Conservation (phyloP, 1,140 invertebrate species). For the Meloidogyne chitwoodi region DNA sequence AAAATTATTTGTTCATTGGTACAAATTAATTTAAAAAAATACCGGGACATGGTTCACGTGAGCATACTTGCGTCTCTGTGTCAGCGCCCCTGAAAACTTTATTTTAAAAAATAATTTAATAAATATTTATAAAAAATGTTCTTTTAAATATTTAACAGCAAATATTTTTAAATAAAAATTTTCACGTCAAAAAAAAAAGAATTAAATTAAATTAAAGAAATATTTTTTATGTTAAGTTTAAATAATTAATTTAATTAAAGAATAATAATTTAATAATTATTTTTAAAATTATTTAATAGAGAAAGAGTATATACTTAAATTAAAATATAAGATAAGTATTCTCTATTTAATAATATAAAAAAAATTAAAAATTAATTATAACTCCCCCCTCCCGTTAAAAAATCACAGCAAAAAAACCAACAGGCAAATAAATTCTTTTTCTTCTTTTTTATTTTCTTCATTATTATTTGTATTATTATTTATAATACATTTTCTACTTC, state of each 20-base stretch:
- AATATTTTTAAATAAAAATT: background rate
- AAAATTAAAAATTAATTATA: no score
- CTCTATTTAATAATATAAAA: no score
- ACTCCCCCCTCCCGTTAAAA: background rate
- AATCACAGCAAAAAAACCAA: background rate
- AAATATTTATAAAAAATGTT: background rate
- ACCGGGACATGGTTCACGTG: background rate
- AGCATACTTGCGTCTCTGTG: background rate
- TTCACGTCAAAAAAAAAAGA: no score
- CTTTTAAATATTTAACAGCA: background rate
- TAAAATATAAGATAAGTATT: no score
- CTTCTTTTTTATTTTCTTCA: background rate
- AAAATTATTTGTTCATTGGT: conserved; percentile 48
- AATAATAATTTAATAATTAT: no score
- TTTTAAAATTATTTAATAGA: no score
- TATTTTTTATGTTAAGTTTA: no score
- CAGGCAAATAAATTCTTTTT: background rate
- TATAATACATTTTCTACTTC: conserved; percentile 40
- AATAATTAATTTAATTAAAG: no score
- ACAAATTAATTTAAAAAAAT: conserved; percentile 27
- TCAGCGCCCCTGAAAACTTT: background rate
- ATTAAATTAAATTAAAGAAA: no score
- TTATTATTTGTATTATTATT: background rate
- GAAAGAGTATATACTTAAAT: no score
- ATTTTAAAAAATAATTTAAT: background rate